Conservation (phyloP, 2,888 invertebrate species). For the Euspilapteryx auroguttella region DNA sequence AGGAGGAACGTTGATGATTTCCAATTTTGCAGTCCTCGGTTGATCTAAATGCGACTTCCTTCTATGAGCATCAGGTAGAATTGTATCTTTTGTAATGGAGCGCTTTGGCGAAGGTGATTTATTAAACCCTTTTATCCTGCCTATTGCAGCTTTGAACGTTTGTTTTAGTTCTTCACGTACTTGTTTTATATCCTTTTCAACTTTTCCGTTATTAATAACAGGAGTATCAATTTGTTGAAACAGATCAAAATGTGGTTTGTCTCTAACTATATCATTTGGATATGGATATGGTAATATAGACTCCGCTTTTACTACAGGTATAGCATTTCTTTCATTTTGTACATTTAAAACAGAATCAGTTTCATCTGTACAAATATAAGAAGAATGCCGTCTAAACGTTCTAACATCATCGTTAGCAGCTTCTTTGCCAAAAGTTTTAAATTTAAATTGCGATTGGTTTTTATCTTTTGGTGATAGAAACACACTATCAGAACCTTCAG, state of each 20-base stretch:
- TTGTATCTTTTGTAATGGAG: slow-evolving; percentile 1
- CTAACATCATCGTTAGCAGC: not conserved
- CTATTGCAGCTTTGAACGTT: slow-evolving; percentile 38
- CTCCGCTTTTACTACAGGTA: slow-evolving; percentile 31
- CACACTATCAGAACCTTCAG: slow-evolving; percentile 36
- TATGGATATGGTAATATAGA: slow-evolving; percentile 29
- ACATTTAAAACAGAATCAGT: not conserved
- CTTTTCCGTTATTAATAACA: slow-evolving; percentile 14
- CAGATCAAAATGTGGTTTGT: slow-evolving; percentile 11
- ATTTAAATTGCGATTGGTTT: no score
- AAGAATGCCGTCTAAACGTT: no score
- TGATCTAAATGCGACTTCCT: no score
- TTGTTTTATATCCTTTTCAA: slow-evolving; percentile 32
- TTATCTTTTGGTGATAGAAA: slow-evolving; percentile 23
- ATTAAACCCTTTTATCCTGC: slow-evolving; percentile 27
- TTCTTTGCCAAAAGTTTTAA: slow-evolving; percentile 1
- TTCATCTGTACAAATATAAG: no score
- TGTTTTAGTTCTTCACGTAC: slow-evolving; percentile 34
- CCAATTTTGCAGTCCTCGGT: no score
- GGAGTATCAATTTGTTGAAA: slow-evolving; percentile 10
- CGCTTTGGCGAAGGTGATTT: slow-evolving; percentile 10
- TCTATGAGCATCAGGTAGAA: not conserved
- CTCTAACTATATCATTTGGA: slow-evolving; percentile 19
- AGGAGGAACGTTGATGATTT: not conserved
- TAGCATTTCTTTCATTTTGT: slow-evolving; percentile 7